These are phyloP conservation scores for Invenusta paracnida DNA, from an alignment of 2,888 invertebrate genomes.

Conservation along the genomic window DNA sequence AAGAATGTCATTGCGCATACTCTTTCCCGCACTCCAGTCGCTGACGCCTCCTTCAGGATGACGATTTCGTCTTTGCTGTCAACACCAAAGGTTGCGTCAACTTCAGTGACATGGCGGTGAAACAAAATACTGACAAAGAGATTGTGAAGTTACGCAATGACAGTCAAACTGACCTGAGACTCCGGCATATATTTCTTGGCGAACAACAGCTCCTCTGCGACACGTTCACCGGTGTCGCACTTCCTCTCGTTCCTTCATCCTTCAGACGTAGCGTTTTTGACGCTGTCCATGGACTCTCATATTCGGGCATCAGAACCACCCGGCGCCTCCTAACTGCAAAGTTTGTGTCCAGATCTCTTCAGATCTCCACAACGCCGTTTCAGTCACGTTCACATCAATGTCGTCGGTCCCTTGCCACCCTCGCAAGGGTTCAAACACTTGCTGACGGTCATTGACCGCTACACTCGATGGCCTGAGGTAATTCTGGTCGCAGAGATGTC, in stretches of 20 bases:
- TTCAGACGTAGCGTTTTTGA: not conserved
- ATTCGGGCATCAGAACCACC: not conserved
- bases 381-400: not conserved
- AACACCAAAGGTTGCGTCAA: not conserved
- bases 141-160: not conserved
- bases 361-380: not conserved
- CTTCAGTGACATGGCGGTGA: not conserved
- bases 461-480: not conserved
- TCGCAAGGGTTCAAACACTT: too few species aligned
- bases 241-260: not conserved
- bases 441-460: not conserved
- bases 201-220: not conserved
- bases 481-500: not conserved
- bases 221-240: not conserved
- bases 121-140: not conserved
- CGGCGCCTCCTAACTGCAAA: not conserved
- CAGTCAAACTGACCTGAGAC: not conserved
- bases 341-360: not conserved
- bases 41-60: not conserved
- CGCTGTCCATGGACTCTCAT: not conserved
- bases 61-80: not conserved
- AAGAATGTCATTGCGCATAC: not conserved
- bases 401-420: not conserved
- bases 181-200: not conserved
- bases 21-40: not conserved